These are phyloP conservation scores for Chunga burmeisteri DNA, from an alignment of 2,113 vertebrate genomes.

Conservation along the genomic window DNA sequence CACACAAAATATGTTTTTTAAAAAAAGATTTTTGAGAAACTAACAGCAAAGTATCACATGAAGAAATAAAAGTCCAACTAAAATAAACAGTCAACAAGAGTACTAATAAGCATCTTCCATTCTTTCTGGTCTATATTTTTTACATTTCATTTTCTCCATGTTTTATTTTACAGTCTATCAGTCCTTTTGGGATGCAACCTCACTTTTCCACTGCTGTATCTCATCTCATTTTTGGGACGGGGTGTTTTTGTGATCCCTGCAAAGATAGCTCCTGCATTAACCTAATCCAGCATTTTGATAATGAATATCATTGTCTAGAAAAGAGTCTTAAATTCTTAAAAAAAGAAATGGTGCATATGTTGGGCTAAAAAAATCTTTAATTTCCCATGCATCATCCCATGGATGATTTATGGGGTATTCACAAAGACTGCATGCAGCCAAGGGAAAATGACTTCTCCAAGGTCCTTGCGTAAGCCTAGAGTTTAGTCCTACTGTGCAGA, in stretches of 20 bases:
- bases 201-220: not conserved
- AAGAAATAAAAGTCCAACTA: not conserved
- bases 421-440: accelerated
- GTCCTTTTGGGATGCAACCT: not conserved
- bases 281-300: not conserved
- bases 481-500: not conserved
- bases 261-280: not conserved
- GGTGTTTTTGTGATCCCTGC: not conserved
- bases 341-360: not conserved
- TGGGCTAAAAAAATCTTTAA: not conserved
- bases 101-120: not conserved
- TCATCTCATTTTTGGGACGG: not conserved
- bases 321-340: not conserved
- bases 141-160: not conserved
- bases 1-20: not conserved
- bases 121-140: not conserved
- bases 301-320: not conserved
- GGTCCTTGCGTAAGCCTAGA: not conserved
- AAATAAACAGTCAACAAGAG: not conserved
- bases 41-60: not conserved
- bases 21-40: not conserved
- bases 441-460: not conserved
- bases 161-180: not conserved
- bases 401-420: not conserved
- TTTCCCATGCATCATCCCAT: not conserved